Conservation (phyloP, 1,140 invertebrate species). For the Leguminivora glycinivorella region DNA sequence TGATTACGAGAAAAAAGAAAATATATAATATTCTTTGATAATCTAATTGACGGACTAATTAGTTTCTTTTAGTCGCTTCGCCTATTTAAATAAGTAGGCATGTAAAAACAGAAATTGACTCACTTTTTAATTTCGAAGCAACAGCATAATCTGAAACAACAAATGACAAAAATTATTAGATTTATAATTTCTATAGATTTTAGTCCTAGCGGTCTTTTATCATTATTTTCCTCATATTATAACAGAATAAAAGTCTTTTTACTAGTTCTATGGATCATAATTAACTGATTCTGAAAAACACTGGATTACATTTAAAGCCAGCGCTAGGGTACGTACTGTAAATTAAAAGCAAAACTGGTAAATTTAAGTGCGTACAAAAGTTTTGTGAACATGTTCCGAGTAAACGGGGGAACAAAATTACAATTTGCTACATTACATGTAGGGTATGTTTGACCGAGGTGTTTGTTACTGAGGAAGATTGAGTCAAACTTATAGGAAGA, state of each 20-base stretch:
- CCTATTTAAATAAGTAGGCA: background rate
- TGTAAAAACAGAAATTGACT: background rate
- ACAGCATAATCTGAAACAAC: slow-evolving; percentile 13
- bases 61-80: background rate
- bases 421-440: slow-evolving; percentile 15
- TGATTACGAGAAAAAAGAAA: no score
- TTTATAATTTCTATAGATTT: background rate
- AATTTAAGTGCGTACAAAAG: background rate
- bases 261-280: no score
- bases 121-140: slow-evolving; percentile 19
- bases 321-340: background rate
- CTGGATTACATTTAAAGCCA: background rate
- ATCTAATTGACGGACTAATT: no score
- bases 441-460: background rate
- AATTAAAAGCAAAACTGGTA: background rate
- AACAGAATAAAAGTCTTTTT: no score
- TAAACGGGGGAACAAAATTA: slow-evolving; percentile 14
- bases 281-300: background rate
- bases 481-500: background rate
- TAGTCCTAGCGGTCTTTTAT: no score
- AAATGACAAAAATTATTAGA: background rate
- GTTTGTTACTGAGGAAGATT: background rate
- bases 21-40: no score
- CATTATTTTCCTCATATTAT: no score
- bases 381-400: background rate